A percentile compares a stretch with the other conserved stretches of the same genome.
Evolutionary conservation across 53 echinoderm and acorn worm genomes (phyloP).

Genomic region (Echinarachnius parma): DNA sequence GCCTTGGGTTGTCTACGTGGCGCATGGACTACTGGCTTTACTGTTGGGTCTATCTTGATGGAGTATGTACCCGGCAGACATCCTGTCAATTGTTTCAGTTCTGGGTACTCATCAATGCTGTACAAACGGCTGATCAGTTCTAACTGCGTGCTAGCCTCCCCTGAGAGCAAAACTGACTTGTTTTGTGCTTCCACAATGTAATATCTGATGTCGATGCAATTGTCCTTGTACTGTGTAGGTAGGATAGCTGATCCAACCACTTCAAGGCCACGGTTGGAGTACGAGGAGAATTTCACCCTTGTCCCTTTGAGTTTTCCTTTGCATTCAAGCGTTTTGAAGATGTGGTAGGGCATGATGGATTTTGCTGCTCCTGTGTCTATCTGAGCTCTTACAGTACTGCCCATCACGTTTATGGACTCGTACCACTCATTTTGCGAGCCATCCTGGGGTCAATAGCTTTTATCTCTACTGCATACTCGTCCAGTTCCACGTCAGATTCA

Average conservation of each 20-base stretch:
- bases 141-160: slow-evolving; percentile 41
- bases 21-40: slow-evolving; percentile 57
- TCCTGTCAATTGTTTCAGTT: slow-evolving; percentile 44
- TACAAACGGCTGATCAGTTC: slow-evolving; percentile 47
- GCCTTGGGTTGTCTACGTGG: slow-evolving; percentile 60
- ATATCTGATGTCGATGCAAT: slow-evolving; percentile 39
- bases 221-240: slow-evolving; percentile 49
- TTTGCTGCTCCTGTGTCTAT: slow-evolving; percentile 63
- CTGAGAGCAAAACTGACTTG: slow-evolving; percentile 56
- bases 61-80: slow-evolving; percentile 51
- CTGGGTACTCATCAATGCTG: slow-evolving; percentile 42
- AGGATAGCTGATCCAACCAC: slow-evolving; percentile 47
- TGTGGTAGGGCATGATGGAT: slow-evolving; percentile 56
- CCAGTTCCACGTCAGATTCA: background rate
- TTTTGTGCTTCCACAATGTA: slow-evolving; percentile 44
- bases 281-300: slow-evolving; percentile 44
- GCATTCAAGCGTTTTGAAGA: slow-evolving; percentile 5
- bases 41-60: slow-evolving; percentile 57
- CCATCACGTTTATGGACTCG: slow-evolving; percentile 39
- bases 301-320: slow-evolving; percentile 17
- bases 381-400: slow-evolving; percentile 16
- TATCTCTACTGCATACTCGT: slow-evolving; percentile 1
- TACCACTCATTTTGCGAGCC: slow-evolving; percentile 53
- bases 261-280: slow-evolving; percentile 48
- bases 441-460: background rate